phyloP scores from a whole-genome alignment of 2,113 vertebrate genomes.

The Syngnathus typhle region DNA sequence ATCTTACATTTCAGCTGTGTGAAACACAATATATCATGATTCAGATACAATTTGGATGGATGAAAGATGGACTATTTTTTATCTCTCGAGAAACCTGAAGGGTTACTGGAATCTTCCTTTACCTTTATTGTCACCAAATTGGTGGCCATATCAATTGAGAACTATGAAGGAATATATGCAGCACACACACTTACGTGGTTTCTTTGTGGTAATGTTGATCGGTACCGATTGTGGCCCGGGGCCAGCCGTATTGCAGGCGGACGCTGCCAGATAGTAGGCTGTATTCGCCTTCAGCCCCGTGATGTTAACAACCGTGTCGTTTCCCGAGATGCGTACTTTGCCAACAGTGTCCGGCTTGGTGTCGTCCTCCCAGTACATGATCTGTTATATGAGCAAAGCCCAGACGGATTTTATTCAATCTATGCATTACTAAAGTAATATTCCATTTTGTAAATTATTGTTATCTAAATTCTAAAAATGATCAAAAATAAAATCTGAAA shows the following conservation, averaged over 20 bases:
- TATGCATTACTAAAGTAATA: constrained; percentile 25
- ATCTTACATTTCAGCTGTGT: too few relatives aligned
- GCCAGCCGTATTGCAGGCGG: constrained; percentile 88
- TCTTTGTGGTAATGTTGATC: constrained; percentile 89
- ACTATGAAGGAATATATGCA: constrained; percentile 18
- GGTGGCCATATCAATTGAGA: neutral
- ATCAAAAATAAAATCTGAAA: too few relatives aligned
- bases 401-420: neutral
- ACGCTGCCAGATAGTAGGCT: constrained; percentile 80
- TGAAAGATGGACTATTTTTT: neutral
- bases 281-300: constrained; percentile 79
- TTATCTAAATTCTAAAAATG: too few relatives aligned
- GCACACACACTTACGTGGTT: constrained; percentile 78
- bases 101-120: neutral
- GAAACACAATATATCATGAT: neutral
- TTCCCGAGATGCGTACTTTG: constrained; percentile 80
- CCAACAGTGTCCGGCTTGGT: constrained; percentile 82
- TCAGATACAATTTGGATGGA: neutral
- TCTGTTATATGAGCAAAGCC: constrained; percentile 57
- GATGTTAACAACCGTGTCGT: constrained; percentile 79
- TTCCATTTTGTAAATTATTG: constrained; percentile 21
- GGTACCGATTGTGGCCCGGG: constrained; percentile 81
- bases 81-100: neutral
- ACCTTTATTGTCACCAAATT: neutral
- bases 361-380: constrained; percentile 86